Base-by-base conservation (phyloP, 92 coral and sea anemone species). In the Chrysogorgia sp. region DNA sequence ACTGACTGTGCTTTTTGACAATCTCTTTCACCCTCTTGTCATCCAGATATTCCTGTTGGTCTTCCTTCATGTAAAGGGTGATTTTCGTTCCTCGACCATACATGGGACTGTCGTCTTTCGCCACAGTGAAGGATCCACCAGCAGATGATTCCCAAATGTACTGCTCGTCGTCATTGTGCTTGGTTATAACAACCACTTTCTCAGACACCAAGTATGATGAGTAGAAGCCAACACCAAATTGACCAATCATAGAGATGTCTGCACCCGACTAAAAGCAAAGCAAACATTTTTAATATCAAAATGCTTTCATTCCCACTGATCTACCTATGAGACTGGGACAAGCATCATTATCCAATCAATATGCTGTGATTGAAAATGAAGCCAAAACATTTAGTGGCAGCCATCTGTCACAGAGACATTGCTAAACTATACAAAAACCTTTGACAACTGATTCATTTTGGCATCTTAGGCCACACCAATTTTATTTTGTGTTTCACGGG, bases 171-270 rank as follows among this genome's bases (percentile, higher is more conserved):
- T 96, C 99, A 31, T 96, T 96, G 87, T 96, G 97, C 64, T 96
- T 96, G 85, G 99, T 89, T 77, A 83, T 52, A 6, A 96, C 99
- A 12, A 87, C 87, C n/a, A 96, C 99, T 74, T 71, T 96, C 65
- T 84, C 97, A 5, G 97, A 96, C 33, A 96, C 92, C 88, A 96
- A 82, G 84, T 96, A 96, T 28, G 97, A 85, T 12, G 99, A 96
- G 91, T 96, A 96, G 82, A 96, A 96, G 47, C 99, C 99, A 40
- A 96, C 99, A 77, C 99, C 99, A 86, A 96, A 96, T 70, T 96
- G 99, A 60, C 99, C 99, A 85, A 96, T 96, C 99, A 96, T 96
- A 55, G 99, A 96, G 58, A 96, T 96, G 78, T 96, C 99, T 19
- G 99, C 99, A 29, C 99, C 99, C 82, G 99, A 87, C 99, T 93